These are phyloP conservation scores for Bucorvus abyssinicus DNA, from an alignment of 2,797 vertebrate species.

Conservation along the genomic window DNA sequence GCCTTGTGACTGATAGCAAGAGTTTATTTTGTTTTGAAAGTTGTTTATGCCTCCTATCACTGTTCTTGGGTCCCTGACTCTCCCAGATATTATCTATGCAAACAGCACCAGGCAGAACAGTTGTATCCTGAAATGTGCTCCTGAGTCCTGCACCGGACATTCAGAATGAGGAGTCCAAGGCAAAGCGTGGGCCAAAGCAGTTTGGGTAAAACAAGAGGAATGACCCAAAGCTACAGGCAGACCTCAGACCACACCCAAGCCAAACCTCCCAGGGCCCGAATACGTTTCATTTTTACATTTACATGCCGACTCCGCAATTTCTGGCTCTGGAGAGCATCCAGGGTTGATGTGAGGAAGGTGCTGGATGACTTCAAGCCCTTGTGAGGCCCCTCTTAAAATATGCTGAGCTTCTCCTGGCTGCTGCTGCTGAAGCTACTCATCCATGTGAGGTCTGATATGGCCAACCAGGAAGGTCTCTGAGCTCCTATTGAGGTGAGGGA, in stretches of 20 bases:
- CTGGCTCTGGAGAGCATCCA: not conserved
- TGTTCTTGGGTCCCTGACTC: not conserved
- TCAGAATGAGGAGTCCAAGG: not conserved
- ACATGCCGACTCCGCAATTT: not conserved
- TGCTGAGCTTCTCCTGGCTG: not conserved
- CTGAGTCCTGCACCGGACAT: not conserved
- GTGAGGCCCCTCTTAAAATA: not conserved
- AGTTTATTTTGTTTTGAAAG: conserved; percentile 18
- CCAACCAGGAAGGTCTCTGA: not conserved
- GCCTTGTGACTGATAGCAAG: conserved; percentile 26
- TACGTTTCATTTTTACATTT: not conserved
- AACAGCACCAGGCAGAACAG: not conserved
- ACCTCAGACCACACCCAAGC: not conserved
- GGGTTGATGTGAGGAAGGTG: not conserved
- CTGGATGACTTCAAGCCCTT: not conserved
- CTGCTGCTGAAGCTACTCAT: not conserved
- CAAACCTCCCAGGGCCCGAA: not conserved
- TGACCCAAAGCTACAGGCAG: not conserved
- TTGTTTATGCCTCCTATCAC: not conserved
- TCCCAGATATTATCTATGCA: not conserved
- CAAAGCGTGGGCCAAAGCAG: not conserved
- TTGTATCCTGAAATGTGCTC: not conserved
- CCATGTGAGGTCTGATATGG: not conserved
- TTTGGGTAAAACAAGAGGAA: not conserved
- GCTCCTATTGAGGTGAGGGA: not conserved